Evolutionary conservation across 2,888 invertebrate genomes (phyloP).

Genomic region (Melanostoma scalare): DNA sequence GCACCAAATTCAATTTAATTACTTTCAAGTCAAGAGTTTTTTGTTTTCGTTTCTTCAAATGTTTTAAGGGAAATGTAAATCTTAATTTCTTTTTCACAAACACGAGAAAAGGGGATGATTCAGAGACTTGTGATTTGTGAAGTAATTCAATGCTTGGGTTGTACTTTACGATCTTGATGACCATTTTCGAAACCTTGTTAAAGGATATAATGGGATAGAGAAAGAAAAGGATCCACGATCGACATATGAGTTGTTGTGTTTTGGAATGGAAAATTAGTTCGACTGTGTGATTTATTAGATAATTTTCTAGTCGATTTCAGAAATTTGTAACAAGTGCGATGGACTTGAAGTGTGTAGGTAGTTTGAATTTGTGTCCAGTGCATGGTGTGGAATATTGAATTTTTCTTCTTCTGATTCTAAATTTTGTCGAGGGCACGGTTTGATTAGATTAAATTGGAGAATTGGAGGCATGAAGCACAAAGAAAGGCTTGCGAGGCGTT

Average conservation of each 20-base stretch:
- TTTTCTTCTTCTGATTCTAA: neutral
- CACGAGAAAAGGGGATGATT: conserved; percentile 41
- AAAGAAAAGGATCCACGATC: conserved; percentile 18
- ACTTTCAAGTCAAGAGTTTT: conserved; percentile 45
- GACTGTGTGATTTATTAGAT: conserved; percentile 68
- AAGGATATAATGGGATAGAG: conserved; percentile 38
- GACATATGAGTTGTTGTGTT: conserved; percentile 2
- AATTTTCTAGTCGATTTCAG: conserved; percentile 71
- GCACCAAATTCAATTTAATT: conserved; percentile 50
- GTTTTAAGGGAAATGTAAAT: conserved; percentile 48
- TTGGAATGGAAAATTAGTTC: conserved; percentile 28
- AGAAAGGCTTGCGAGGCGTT: neutral
- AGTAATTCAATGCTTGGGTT: conserved; percentile 65
- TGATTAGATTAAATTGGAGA: neutral
- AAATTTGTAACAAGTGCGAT: conserved; percentile 65
- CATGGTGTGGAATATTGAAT: neutral
- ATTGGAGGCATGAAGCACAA: conserved; percentile 8
- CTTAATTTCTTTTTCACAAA: conserved; percentile 34
- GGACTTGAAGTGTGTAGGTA: neutral
- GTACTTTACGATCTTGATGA: conserved; percentile 70
- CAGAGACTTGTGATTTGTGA: conserved; percentile 17
- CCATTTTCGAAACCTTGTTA: conserved; percentile 52
- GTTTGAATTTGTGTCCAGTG: conserved; percentile 2
- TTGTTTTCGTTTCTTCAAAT: conserved; percentile 6
- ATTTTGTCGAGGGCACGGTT: neutral